Base-by-base conservation (phyloP, 2,888 invertebrate species). In the Nymphalis polychloros region DNA sequence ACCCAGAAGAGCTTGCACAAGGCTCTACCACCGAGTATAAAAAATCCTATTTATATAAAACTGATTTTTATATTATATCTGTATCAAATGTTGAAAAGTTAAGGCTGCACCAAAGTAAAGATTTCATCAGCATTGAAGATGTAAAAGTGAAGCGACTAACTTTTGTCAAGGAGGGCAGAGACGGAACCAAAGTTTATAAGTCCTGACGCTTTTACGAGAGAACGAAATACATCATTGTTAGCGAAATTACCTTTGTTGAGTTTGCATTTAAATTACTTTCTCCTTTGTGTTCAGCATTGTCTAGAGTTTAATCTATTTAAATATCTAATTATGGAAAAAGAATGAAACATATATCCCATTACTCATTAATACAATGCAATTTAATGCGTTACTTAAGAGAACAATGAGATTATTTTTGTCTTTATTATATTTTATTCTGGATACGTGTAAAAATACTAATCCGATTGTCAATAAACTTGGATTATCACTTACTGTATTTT, bases 161-260 rank as follows among this genome's bases (percentile, higher is more conserved):
- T 59, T 68, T 46, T 61, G 68, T 59, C 59, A 61, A 49, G 61
- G 59, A 64, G 59, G 68, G 31, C 62, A 53, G 64, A 62, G 48
- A 48, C 64, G 57, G 47, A 62, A 62, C 55, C 72, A 67, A 72
- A 74, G 73, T 74, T 72, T 72, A 72, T 72, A 74, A 74, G 73
- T 72, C 73, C 67, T 70, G 73, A 68, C 75, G 72, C 70, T 72
- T 71, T 70, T 70, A 70, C 73, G 70, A 70, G 60, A 67, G 62
- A 72, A 70, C 74, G 69, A 73, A 74, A 75, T 75, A 71, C 74
- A 73, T 76, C 75, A 73, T 75, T 76, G 75, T 76, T 75, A 70
- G 69, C 67, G 70, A 72, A 76, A 75, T 72, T 73, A 73, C 70
- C 71, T 69, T 69, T 47, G 65, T 67, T 60, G 67, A 72, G 71